phyloP scores from a whole-genome alignment of 2,113 vertebrate species.

The Cephalopterus ornatus region DNA sequence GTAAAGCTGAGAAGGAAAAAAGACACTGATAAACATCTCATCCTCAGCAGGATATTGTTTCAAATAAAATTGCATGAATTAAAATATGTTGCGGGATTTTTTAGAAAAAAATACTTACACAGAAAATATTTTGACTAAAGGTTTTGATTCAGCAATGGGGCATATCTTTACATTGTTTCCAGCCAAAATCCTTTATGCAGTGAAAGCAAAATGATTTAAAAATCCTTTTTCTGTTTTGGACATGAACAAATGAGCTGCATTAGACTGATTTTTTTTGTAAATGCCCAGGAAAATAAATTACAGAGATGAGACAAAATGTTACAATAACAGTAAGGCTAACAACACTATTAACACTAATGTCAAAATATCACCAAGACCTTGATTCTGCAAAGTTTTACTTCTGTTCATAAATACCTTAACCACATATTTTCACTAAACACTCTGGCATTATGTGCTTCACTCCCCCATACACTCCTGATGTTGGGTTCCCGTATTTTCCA shows the following conservation, averaged over 20 bases:
- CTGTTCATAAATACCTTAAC: neutral
- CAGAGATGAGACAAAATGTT: neutral
- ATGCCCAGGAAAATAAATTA: neutral
- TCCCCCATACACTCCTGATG: neutral
- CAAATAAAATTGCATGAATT: neutral
- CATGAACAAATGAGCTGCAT: neutral
- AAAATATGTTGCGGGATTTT: neutral
- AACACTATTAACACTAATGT: neutral
- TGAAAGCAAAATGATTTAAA: neutral
- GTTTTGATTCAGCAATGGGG: neutral
- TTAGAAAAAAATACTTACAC: neutral
- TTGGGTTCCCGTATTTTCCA: neutral
- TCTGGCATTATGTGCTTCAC: neutral
- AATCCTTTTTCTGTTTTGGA: neutral
- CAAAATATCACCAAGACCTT: neutral
- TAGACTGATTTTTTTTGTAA: neutral
- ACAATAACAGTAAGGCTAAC: neutral
- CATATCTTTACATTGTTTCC: neutral
- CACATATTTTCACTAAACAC: neutral
- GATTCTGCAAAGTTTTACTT: neutral
- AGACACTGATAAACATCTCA: constrained; percentile 7
- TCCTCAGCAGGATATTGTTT: constrained; percentile 1
- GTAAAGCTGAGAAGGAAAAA: constrained; percentile 4
- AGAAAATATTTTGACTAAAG: neutral
- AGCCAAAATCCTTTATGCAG: neutral